A percentile compares a stretch with the other conserved stretches of the same genome.
These are phyloP conservation scores for Drosophila pegasa DNA, from an alignment of 2,888 invertebrate species.

Conservation along the genomic window DNA sequence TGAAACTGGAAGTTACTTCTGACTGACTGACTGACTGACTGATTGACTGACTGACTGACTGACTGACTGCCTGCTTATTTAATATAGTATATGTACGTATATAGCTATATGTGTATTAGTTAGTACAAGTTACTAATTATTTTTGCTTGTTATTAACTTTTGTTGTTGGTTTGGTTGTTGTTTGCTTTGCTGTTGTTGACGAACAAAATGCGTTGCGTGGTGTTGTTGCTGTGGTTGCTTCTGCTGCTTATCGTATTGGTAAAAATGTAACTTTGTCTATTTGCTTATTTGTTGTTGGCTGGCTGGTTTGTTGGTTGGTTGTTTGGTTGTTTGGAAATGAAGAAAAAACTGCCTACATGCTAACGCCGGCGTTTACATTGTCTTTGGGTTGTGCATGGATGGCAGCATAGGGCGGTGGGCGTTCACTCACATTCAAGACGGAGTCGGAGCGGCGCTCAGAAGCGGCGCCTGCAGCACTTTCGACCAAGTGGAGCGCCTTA, in stretches of 20 bases:
- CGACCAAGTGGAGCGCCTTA: slow-evolving; percentile 28
- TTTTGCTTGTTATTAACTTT: slow-evolving; percentile 31
- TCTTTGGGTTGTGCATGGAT: slow-evolving; percentile 51
- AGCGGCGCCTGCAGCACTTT: slow-evolving; percentile 33
- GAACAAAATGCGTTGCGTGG: slow-evolving; percentile 72
- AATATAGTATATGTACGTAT: slow-evolving; percentile 11
- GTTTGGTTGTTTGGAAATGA: slow-evolving; percentile 67
- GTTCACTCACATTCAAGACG: slow-evolving; percentile 66
- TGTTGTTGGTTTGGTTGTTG: slow-evolving; percentile 22
- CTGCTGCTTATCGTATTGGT: slow-evolving; percentile 67
- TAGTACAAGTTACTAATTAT: slow-evolving; percentile 27
- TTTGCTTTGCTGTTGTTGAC: slow-evolving; percentile 52
- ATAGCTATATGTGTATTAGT: slow-evolving; percentile 21
- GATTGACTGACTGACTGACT: slow-evolving; percentile 48
- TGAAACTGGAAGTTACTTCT: slow-evolving; percentile 52
- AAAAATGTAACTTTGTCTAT: slow-evolving; percentile 80
- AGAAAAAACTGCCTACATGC: slow-evolving; percentile 76
- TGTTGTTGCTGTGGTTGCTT: slow-evolving; percentile 51
- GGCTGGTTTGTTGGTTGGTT: slow-evolving; percentile 70
- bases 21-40: slow-evolving; percentile 53
- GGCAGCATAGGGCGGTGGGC: slow-evolving; percentile 30
- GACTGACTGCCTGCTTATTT: slow-evolving; percentile 62
- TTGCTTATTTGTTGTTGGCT: slow-evolving; percentile 79
- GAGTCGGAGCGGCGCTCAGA: slow-evolving; percentile 55
- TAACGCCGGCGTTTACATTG: slow-evolving; percentile 77